Evolutionary conservation across 1,140 invertebrate genomes (phyloP).

Genomic region (Drosophila serrata): DNA sequence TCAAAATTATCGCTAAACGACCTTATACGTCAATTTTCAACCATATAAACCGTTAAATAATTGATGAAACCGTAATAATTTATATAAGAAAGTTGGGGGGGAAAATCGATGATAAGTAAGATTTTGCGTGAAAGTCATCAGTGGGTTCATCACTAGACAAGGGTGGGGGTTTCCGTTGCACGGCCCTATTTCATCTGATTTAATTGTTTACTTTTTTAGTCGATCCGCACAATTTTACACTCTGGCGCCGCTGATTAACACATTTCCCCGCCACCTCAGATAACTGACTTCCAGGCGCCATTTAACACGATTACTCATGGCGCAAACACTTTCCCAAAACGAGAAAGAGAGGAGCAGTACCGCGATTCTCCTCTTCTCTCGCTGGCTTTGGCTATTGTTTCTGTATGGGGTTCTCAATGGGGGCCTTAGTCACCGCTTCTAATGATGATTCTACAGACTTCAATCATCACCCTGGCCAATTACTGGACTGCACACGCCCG

Average conservation of each 20-base stretch:
- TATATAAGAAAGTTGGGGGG: slow-evolving; percentile 34
- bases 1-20: slow-evolving; percentile 75
- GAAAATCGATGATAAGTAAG: slow-evolving; percentile 15
- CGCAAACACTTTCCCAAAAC: slow-evolving; percentile 36
- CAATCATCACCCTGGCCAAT: slow-evolving; percentile 17
- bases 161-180: slow-evolving; percentile 31
- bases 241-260: slow-evolving; percentile 61
- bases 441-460: slow-evolving; percentile 27
- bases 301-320: slow-evolving; percentile 72
- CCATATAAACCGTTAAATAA: slow-evolving; percentile 52
- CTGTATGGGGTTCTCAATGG: slow-evolving; percentile 16
- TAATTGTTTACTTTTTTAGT: slow-evolving; percentile 53
- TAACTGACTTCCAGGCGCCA: slow-evolving; percentile 48
- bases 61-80: slow-evolving; percentile 41
- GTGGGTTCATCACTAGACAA: neutral
- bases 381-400: slow-evolving; percentile 18
- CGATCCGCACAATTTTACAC: slow-evolving; percentile 36
- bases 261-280: slow-evolving; percentile 32
- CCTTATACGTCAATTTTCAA: slow-evolving; percentile 64
- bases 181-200: slow-evolving; percentile 31
- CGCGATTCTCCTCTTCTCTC: slow-evolving; percentile 15
- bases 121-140: slow-evolving; percentile 38
- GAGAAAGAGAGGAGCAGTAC: neutral
- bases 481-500: slow-evolving; percentile 13
- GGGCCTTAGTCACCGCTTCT: slow-evolving; percentile 65